These are phyloP conservation scores for Mesorhabditis spiculigera DNA, from an alignment of 2,888 invertebrate species.

Conservation along the genomic window DNA sequence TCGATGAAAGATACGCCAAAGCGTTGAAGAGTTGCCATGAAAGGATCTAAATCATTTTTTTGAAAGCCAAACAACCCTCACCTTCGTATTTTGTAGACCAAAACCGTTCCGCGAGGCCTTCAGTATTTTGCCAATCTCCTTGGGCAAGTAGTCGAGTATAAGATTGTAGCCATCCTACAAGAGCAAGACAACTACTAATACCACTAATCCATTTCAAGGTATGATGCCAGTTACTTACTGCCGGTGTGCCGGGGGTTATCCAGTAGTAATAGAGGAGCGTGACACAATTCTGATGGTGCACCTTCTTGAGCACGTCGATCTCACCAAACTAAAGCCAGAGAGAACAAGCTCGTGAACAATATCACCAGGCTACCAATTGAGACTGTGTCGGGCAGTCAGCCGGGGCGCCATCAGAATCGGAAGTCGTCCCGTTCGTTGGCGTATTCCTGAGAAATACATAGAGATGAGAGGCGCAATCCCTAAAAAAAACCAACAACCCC, in stretches of 20 bases:
- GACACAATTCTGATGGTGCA: neutral
- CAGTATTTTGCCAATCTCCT: neutral
- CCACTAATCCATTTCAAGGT: neutral
- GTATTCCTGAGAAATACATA: no score
- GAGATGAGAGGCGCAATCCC: no score
- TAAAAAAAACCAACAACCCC: no score
- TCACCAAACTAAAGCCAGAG: neutral
- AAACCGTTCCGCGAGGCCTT: neutral
- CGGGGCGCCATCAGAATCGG: no score
- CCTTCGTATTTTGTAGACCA: neutral
- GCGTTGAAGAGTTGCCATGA: conserved; percentile 43
- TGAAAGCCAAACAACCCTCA: neutral
- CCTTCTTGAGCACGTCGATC: neutral
- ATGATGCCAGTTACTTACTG: neutral
- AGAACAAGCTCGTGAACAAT: no score
- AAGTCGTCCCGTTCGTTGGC: no score
- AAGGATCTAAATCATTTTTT: conserved; percentile 22
- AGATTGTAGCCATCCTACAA: neutral
- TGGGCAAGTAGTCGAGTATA: neutral
- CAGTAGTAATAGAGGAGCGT: neutral
- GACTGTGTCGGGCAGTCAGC: no score
- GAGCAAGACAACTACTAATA: neutral
- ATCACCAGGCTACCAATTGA: no score
- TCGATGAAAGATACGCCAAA: conserved; percentile 28
- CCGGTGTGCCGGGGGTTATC: neutral